Evolutionary conservation across 2,797 vertebrate genomes (phyloP).

Genomic region (Tokudaia muenninki): DNA sequence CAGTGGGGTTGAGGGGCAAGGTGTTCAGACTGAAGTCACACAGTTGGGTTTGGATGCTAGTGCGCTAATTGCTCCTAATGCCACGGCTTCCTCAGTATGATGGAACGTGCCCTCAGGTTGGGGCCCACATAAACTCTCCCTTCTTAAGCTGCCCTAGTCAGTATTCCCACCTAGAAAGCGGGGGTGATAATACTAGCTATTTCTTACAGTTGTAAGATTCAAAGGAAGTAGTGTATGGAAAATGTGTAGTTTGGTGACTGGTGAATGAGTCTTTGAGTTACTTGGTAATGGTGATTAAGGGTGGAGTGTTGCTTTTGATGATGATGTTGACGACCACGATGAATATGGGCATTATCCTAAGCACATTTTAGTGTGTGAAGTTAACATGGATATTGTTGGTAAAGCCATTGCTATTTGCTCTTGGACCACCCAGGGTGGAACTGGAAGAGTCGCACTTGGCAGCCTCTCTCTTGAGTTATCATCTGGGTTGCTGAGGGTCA

Average conservation of each 20-base stretch:
- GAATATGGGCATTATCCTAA: not conserved
- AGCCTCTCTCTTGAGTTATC: not conserved
- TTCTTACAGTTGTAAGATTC: not conserved
- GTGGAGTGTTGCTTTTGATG: not conserved
- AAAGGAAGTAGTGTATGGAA: not conserved
- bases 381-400: not conserved
- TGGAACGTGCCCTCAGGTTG: no score
- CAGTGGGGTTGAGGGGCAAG: no score
- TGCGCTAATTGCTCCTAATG: not conserved
- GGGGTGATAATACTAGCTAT: not conserved
- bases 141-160: not conserved
- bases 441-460: not conserved
- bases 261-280: not conserved
- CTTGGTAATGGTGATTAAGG: not conserved
- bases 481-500: not conserved
- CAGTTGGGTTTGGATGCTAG: not conserved
- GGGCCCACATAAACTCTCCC: not conserved
- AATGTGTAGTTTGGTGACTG: not conserved
- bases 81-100: not conserved
- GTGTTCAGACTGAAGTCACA: not conserved
- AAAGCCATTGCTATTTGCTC: not conserved
- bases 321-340: not conserved
- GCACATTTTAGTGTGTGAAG: not conserved
- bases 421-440: not conserved
- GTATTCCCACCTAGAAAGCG: not conserved